Evolutionary conservation across 1,140 invertebrate species (phyloP).

Genomic region (Eubasilissa regina): DNA sequence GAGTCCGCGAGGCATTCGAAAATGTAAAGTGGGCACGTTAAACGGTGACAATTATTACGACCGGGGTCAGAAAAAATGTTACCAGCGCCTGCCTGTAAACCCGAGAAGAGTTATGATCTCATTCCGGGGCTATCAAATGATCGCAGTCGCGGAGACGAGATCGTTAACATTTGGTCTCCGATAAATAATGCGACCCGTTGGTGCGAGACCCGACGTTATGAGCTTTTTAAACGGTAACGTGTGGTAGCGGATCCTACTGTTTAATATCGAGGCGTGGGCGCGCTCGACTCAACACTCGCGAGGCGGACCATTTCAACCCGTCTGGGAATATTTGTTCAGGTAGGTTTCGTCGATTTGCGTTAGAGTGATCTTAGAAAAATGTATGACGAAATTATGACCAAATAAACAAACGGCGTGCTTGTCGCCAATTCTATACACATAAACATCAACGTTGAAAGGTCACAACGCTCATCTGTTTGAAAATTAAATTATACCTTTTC

Average conservation of each 20-base stretch:
- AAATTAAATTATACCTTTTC: too few species aligned
- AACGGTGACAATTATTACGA: slow-evolving; percentile 14
- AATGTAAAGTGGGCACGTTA: slow-evolving; percentile 9
- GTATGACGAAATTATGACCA: too few species aligned
- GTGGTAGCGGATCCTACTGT: slow-evolving; percentile 57
- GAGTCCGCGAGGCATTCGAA: neutral
- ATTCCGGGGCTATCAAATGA: slow-evolving; percentile 49
- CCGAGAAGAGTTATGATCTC: slow-evolving; percentile 38
- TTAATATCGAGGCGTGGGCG: slow-evolving; percentile 52
- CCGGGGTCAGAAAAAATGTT: slow-evolving; percentile 22
- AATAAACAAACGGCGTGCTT: too few species aligned
- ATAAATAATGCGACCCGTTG: slow-evolving; percentile 53
- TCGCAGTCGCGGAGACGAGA: slow-evolving; percentile 41
- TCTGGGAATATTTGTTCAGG: too few species aligned
- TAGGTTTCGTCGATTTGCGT: too few species aligned
- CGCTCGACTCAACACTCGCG: neutral
- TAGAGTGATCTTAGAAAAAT: too few species aligned
- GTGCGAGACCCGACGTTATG: slow-evolving; percentile 23
- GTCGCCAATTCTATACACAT: too few species aligned
- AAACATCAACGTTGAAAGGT: too few species aligned
- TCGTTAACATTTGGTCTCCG: slow-evolving; percentile 48
- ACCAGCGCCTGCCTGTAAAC: neutral
- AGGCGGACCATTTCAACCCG: too few species aligned
- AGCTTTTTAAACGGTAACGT: slow-evolving; percentile 46
- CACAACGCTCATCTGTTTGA: too few species aligned